These are phyloP conservation scores for Dendrocopos noguchii DNA, from an alignment of 2,113 vertebrate genomes.

Conservation along the genomic window DNA sequence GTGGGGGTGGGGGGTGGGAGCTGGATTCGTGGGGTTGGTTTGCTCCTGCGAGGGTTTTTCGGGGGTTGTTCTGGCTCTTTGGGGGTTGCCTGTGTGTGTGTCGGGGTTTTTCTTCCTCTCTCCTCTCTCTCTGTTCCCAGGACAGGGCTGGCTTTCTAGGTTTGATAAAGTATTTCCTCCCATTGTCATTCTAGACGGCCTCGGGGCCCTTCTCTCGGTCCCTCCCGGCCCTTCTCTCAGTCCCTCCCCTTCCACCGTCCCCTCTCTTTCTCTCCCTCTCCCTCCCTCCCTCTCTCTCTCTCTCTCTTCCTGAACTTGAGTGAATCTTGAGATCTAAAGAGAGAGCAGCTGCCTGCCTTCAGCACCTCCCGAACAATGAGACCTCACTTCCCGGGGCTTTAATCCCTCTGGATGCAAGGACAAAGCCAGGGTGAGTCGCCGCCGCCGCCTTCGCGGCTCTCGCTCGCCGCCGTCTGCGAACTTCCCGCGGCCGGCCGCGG, in stretches of 20 bases:
- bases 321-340: constrained; percentile 62
- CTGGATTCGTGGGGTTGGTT: not conserved
- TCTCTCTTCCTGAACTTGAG: constrained; percentile 62
- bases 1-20: no score
- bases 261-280: constrained; percentile 4
- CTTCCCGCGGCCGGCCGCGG: not conserved
- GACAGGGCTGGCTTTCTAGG: constrained; percentile 71
- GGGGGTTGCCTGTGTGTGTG: no score
- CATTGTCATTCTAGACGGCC: constrained; percentile 75
- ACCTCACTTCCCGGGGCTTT: constrained; percentile 42
- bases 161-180: constrained; percentile 77
- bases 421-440: constrained; percentile 63
- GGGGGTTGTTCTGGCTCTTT: not conserved
- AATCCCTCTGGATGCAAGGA: constrained; percentile 70
- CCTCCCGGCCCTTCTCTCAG: constrained; percentile 63
- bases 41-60: constrained; percentile 2
- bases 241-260: constrained; percentile 66
- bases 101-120: not conserved
- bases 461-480: not conserved
- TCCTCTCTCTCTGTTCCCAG: constrained; percentile 48
- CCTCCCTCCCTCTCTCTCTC: not conserved
- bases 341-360: constrained; percentile 55
- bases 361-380: constrained; percentile 44
- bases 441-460: not conserved
- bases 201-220: constrained; percentile 56